These are phyloP conservation scores for Lasioglossum albipes DNA, from an alignment of 1,140 invertebrate species.

Conservation along the genomic window DNA sequence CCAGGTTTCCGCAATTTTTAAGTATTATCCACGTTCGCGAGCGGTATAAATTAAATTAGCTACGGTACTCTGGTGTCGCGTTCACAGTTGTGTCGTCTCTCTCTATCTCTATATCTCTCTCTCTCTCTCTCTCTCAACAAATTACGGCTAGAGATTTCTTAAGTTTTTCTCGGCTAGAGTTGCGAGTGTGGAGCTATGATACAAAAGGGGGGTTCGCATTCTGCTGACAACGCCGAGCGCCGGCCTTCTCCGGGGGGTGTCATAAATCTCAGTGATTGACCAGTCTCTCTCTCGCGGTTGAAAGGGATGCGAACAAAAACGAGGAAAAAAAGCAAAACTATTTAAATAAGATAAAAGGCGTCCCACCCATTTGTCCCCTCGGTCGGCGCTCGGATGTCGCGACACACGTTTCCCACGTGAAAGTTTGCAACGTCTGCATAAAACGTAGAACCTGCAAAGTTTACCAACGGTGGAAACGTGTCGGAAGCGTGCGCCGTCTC, in stretches of 20 bases:
- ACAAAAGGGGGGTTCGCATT: constrained; percentile 11
- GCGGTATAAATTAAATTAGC: constrained; percentile 58
- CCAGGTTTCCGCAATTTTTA: not conserved
- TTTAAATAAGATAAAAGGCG: constrained; percentile 30
- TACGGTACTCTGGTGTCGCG: constrained; percentile 19
- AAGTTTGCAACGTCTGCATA: constrained; percentile 66
- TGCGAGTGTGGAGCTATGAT: constrained; percentile 45
- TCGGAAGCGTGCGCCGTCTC: constrained; percentile 18
- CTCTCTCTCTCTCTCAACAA: constrained; percentile 18
- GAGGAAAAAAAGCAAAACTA: constrained; percentile 1
- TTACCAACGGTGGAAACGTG: constrained; percentile 48
- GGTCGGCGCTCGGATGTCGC: not conserved
- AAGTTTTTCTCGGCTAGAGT: constrained; percentile 31
- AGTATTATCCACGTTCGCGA: constrained; percentile 47
- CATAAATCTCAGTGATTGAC: constrained; percentile 39
- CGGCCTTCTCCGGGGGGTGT: not conserved
- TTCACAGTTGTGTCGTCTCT: constrained; percentile 2
- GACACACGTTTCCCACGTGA: constrained; percentile 43
- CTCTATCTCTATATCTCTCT: constrained; percentile 1
- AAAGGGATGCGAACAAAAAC: too few relatives aligned
- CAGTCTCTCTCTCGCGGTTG: constrained; percentile 9
- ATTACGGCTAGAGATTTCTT: constrained; percentile 33
- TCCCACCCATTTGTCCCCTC: not conserved
- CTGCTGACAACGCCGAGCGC: not conserved
- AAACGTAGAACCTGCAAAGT: constrained; percentile 68